Evolutionary conservation across 2,888 invertebrate genomes (phyloP).

Genomic region (Antitype chi): DNA sequence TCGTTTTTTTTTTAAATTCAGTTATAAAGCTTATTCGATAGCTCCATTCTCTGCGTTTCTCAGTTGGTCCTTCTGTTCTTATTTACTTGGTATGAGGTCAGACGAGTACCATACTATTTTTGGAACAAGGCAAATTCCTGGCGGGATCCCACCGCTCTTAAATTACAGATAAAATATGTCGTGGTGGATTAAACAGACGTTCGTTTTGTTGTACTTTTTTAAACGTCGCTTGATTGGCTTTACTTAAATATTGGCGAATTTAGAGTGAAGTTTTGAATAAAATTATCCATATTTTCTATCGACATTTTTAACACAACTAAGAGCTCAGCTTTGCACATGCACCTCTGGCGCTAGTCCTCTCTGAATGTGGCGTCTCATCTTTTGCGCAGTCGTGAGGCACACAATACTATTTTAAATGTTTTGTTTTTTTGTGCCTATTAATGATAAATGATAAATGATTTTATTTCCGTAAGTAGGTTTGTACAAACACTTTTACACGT

Average conservation of each 20-base stretch:
- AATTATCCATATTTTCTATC: not conserved
- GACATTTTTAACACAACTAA: not conserved
- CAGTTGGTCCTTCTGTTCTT: slow-evolving; percentile 27
- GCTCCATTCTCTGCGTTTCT: not conserved
- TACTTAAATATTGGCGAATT: not conserved
- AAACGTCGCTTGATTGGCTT: not conserved
- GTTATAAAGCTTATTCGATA: not conserved
- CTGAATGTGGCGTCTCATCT: not conserved
- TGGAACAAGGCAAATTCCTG: slow-evolving; percentile 67
- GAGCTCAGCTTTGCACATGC: not conserved
- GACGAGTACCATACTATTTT: slow-evolving; percentile 64
- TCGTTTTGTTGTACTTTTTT: slow-evolving; percentile 14
- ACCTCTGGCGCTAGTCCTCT: too few species aligned
- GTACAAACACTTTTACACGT: too few species aligned
- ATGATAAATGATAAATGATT: too few species aligned
- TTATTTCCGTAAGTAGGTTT: too few species aligned
- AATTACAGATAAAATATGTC: slow-evolving; percentile 54
- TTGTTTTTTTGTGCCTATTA: too few species aligned
- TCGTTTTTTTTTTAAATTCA: not conserved
- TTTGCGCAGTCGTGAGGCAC: too few species aligned
- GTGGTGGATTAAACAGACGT: slow-evolving; percentile 29
- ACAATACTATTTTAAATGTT: too few species aligned
- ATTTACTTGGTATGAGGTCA: slow-evolving; percentile 37
- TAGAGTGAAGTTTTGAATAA: too few species aligned
- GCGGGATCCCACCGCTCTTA: slow-evolving; percentile 40